These are phyloP conservation scores for Onchidella celtica DNA, from an alignment of 2,888 invertebrate genomes.

Conservation along the genomic window DNA sequence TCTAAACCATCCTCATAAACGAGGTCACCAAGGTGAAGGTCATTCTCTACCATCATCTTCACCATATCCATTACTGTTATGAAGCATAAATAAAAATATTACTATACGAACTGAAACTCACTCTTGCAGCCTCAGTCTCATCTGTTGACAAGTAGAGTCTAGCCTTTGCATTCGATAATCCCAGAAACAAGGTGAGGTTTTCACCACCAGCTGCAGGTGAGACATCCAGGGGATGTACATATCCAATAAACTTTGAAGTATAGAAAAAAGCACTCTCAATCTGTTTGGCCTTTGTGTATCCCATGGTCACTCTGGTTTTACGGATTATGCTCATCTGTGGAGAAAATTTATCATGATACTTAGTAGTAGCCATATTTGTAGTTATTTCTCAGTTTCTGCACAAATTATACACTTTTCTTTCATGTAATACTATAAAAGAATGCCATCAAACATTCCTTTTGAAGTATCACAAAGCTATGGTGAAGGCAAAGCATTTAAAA, in stretches of 20 bases:
- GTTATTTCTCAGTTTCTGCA: background rate
- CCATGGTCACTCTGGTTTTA: constrained; percentile 90
- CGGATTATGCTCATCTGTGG: constrained; percentile 88
- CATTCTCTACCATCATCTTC: too few species aligned
- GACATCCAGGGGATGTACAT: constrained; percentile 87
- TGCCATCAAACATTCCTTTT: too few species aligned
- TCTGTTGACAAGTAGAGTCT: constrained; percentile 65
- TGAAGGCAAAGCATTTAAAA: too few species aligned
- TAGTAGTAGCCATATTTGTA: background rate
- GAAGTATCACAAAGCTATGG: background rate
- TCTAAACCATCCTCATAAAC: too few species aligned
- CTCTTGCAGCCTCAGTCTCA: constrained; percentile 56
- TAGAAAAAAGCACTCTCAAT: constrained; percentile 55
- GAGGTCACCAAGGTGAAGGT: too few species aligned
- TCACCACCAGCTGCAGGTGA: constrained; percentile 54
- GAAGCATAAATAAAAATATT: too few species aligned
- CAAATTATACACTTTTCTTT: too few species aligned
- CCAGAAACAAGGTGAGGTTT: constrained; percentile 59
- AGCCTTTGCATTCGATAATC: constrained; percentile 55
- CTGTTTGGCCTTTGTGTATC: constrained; percentile 82
- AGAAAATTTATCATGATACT: background rate
- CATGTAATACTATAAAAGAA: too few species aligned
- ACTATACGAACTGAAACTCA: too few species aligned
- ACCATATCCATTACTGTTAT: too few species aligned
- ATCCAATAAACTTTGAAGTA: constrained; percentile 84